Base-by-base conservation (phyloP, 1,140 invertebrate genomes). In the Heliconius himera region DNA sequence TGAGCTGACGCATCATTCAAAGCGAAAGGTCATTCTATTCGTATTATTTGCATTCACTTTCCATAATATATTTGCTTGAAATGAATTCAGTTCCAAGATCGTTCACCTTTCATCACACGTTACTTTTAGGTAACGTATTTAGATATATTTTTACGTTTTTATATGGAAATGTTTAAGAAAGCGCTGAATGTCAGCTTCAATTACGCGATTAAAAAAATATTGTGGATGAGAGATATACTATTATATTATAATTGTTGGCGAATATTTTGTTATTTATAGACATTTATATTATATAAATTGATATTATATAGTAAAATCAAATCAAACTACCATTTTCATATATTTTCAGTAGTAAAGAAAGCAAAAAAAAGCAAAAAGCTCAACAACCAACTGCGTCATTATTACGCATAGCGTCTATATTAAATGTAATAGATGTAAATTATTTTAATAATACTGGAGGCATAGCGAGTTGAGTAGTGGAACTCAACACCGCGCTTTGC, bases 21-120 rank as follows among this genome's bases (percentile, higher is more conserved):
- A 90, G 84, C 87, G 87, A 94, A 93, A 94, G 91, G 92, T 93
- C 91, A 93, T 88, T 89, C 87, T 92, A 92, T 93, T 92, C 87
- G 90, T 91, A 91, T 82, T 81, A 85, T 86, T 83, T 87, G 85
- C 87, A 86, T 83, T 92, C 87, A 93, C 92, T 94, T 92, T 92
- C 86, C 89, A 91, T 88, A 91, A 85, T 85, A 82, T 90, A 77
- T 87, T 84, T 75, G 82, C 73, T 87, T 83, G 82, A 82, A 83
- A 83, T 80, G 80, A 84, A 82, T 86, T 84, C 73, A 75, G 79
- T 87, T 88, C 85, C 81, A 85, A 90, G 86, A 87, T 87, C 85
- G 70, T 87, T 90, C 85, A 90, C 86, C 87, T 83, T 80, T 82
- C 38, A 46, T 75, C 36, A 51, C 54, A 38, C 56, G 20, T 60